phyloP scores from a whole-genome alignment of 2,113 vertebrate species.

The Xyrauchen texanus region DNA sequence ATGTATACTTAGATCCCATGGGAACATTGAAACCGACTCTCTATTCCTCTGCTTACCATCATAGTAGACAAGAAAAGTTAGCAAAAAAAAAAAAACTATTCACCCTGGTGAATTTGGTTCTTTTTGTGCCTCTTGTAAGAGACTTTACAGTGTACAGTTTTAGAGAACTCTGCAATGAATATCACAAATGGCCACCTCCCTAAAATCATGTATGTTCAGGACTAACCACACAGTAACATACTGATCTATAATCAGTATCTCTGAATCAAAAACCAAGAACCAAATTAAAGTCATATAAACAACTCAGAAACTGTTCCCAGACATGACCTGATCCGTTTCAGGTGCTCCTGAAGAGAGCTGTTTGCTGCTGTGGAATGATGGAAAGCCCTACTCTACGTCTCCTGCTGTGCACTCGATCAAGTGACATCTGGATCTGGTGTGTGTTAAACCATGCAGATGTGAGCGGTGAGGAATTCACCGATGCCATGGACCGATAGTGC shows the following conservation, averaged over 20 bases:
- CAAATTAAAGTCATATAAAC: constrained; percentile 5
- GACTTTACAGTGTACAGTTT: constrained; percentile 25
- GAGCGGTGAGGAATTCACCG: constrained; percentile 21
- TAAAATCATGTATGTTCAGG: constrained; percentile 3
- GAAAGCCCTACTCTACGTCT: constrained; percentile 35
- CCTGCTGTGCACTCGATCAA: background rate
- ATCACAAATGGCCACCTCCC: constrained; percentile 12
- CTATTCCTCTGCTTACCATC: constrained; percentile 46
- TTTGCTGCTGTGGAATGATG: constrained; percentile 32
- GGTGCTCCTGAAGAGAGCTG: background rate
- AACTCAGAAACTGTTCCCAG: constrained; percentile 15
- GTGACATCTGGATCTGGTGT: constrained; percentile 33
- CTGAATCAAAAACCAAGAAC: background rate
- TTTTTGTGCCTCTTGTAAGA: constrained; percentile 8
- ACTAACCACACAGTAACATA: background rate
- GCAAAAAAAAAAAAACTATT: constrained; percentile 31
- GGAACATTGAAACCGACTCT: constrained; percentile 20
- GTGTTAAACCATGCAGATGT: constrained; percentile 37
- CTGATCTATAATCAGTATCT: constrained; percentile 24
- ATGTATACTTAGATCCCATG: constrained; percentile 41
- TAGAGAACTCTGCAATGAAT: background rate
- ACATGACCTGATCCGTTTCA: constrained; percentile 16
- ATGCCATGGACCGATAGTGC: background rate
- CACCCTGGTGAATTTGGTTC: constrained; percentile 29
- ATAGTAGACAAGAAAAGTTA: constrained; percentile 31